Percentiles rank a stretch among this genome's conserved stretches.
Conservation (phyloP, 2,888 invertebrate species). For the Ypsolopha sequella region DNA sequence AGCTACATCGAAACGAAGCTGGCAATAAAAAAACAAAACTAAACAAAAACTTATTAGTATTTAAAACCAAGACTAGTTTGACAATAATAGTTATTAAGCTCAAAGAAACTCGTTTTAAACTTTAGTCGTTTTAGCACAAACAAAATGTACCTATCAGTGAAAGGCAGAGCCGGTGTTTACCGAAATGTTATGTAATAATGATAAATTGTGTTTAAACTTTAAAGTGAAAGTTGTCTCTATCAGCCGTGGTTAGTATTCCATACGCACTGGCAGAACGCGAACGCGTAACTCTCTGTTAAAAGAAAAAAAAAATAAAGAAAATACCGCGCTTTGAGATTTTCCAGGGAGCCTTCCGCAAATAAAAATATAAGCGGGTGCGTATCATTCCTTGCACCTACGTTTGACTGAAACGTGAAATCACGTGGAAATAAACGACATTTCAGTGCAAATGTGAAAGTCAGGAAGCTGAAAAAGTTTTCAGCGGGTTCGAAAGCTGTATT, state of each 20-base stretch:
- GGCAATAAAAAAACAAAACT: slow-evolving; percentile 4
- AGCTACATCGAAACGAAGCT: slow-evolving; percentile 1
- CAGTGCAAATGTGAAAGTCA: not conserved
- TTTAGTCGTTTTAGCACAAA: too few relatives aligned
- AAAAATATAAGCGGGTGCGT: too few relatives aligned
- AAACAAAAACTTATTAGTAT: slow-evolving; percentile 5
- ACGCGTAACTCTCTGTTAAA: too few relatives aligned
- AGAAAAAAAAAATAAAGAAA: slow-evolving; percentile 16
- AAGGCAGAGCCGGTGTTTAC: slow-evolving; percentile 12
- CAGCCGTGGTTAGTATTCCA: slow-evolving; percentile 24
- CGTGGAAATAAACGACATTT: not conserved
- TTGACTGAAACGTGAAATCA: too few relatives aligned
- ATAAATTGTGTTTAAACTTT: slow-evolving; percentile 13
- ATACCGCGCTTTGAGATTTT: not conserved
- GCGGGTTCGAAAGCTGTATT: slow-evolving; percentile 33
- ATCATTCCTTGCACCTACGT: too few relatives aligned
- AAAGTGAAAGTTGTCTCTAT: slow-evolving; percentile 36
- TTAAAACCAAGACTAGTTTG: slow-evolving; percentile 14
- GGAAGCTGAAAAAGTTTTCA: not conserved
- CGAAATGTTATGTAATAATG: slow-evolving; percentile 24
- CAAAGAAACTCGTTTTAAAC: not conserved
- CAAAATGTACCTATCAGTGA: slow-evolving; percentile 14
- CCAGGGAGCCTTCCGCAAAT: too few relatives aligned
- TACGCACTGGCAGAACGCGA: slow-evolving; percentile 25
- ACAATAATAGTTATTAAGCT: slow-evolving; percentile 11